Conservation (phyloP, 2,797 vertebrate species). For the Florisuga fusca region DNA sequence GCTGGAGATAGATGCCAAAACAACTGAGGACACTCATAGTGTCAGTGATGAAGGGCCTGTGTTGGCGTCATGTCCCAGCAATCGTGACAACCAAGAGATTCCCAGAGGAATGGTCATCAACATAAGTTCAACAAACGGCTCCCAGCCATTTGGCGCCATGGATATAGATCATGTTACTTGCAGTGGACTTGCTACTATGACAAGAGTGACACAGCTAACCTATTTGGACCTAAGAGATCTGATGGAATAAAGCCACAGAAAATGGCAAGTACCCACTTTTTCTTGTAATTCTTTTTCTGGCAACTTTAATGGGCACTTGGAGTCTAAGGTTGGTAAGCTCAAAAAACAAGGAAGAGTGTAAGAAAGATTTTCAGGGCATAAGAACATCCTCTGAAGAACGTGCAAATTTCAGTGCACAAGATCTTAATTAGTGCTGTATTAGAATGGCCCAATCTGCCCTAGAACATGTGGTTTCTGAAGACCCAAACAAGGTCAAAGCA, state of each 20-base stretch:
- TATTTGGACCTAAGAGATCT: not conserved
- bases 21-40: not conserved
- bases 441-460: not conserved
- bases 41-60: not conserved
- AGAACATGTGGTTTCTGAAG: not conserved
- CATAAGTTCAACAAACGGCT: not conserved
- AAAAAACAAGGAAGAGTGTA: not conserved
- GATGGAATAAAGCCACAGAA: not conserved
- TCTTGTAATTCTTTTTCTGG: not conserved
- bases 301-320: not conserved
- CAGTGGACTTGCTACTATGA: not conserved
- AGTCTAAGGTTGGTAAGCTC: not conserved
- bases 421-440: not conserved
- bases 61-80: not conserved
- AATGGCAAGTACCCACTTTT: not conserved
- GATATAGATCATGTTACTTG: not conserved
- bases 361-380: not conserved
- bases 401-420: not conserved
- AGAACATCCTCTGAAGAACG: not conserved
- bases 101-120: not conserved
- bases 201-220: not conserved
- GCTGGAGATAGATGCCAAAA: not conserved
- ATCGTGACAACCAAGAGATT: rapidly evolving
- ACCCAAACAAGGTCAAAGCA: not conserved
- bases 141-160: not conserved